Base-by-base conservation (phyloP, 2,797 vertebrate genomes). In the Sebastes nivosus region DNA sequence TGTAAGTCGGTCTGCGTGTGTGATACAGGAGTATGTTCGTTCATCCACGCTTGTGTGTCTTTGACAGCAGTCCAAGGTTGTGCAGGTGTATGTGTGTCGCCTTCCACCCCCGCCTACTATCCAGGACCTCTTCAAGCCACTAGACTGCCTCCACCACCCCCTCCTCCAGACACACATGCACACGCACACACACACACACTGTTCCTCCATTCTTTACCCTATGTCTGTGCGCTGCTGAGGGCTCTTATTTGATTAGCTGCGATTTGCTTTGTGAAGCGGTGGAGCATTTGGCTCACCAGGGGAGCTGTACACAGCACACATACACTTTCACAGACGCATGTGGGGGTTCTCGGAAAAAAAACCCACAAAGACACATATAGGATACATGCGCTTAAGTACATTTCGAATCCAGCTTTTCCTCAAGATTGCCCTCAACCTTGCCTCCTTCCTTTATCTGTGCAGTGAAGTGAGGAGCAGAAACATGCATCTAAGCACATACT, bases 171-270 rank as follows among this genome's bases (percentile, higher is more conserved):
- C 81, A 73, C 36, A 81, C 81, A 81, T 72, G 77, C 77, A 61
- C 79, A 12, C 34, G 0, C 38, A 6, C 38, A 42, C 38, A 6
- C 72, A 79, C 81, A 67, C 77, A 50, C 60, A 30, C 29, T 3
- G 67, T 67, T 84, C 83, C 32, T 77, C 79, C 76, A 90, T 92
- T 92, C 85, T 92, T 87, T 84, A 84, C 58, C 65, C 89, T 67
- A 61, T 78, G 81, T 92, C 90, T 92, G 88, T 68, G 24, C 79
- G 18, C 88, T 84, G 83, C 84, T 90, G 84, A 95, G 91, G 80
- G 89, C 92, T 92, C 91, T 93, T 92, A 94, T 94, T 94, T 94
- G 94, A 94, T 94, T 94, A 94, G 92, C 91, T 92, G 91, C 80
- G 68, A 93, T 95, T 94, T 92, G 90, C 89, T 94, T 92, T 92